Conservation (phyloP, 1,140 invertebrate genomes). For the Nomia melanderi region DNA sequence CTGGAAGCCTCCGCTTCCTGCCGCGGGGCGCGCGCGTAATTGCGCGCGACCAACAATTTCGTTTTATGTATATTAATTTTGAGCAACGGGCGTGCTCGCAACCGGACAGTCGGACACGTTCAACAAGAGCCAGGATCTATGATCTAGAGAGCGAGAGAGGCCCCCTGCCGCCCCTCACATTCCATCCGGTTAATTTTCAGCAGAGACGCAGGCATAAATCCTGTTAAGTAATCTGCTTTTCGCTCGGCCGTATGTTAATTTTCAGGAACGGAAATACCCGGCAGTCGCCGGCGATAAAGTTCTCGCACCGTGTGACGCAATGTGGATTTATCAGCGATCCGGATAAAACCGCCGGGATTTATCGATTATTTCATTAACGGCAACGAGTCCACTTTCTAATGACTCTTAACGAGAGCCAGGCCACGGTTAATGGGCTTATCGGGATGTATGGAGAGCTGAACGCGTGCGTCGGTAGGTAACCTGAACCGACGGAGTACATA, state of each 20-base stretch:
- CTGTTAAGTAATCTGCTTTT: constrained; percentile 30
- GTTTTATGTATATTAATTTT: constrained; percentile 16
- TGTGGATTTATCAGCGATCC: constrained; percentile 25
- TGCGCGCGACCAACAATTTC: background rate
- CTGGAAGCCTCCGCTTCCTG: background rate
- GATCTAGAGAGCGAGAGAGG: background rate
- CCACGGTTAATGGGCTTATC: constrained; percentile 35
- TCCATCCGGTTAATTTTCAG: constrained; percentile 9
- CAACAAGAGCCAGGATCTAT: background rate
- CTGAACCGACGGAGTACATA: background rate
- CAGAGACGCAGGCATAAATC: constrained; percentile 7
- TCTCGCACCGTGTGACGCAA: constrained; percentile 8
- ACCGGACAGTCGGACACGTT: constrained; percentile 8
- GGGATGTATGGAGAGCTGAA: background rate
- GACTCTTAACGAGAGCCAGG: constrained; percentile 23
- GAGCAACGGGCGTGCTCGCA: background rate
- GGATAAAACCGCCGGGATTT: constrained; percentile 32
- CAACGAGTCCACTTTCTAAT: constrained; percentile 49
- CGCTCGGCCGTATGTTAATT: constrained; percentile 31
- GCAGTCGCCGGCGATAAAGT: constrained; percentile 9
- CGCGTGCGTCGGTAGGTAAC: background rate
- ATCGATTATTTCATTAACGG: constrained; percentile 51
- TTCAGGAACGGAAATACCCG: constrained; percentile 18
- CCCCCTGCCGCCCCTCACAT: constrained; percentile 5
- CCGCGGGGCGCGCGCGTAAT: background rate